Conservation (phyloP, 2,888 invertebrate species). For the Vanessa cardui region DNA sequence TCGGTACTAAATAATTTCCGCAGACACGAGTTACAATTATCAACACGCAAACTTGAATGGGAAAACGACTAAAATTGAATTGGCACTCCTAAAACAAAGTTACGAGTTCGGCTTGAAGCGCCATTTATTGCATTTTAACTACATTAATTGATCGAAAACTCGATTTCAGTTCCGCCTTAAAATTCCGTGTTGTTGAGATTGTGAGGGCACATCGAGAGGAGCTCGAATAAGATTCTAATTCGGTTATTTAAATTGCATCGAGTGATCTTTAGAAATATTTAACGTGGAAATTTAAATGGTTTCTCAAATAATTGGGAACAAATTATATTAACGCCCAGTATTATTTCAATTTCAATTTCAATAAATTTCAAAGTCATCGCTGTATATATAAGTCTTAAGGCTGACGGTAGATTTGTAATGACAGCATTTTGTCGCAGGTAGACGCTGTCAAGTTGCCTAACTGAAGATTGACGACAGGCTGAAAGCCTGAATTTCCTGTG, state of each 20-base stretch:
- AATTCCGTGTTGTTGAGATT: conserved; percentile 50
- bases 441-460: conserved; percentile 16
- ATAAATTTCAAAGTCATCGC: background rate
- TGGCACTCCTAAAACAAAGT: conserved; percentile 70
- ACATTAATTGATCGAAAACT: conserved; percentile 68
- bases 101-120: conserved; percentile 58
- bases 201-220: conserved; percentile 17
- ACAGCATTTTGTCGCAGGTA: conserved; percentile 9
- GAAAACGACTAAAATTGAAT: conserved; percentile 63
- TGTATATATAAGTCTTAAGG: background rate
- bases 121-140: conserved; percentile 77
- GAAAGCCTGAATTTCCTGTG: conserved; percentile 27
- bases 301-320: background rate
- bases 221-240: conserved; percentile 24
- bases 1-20: conserved; percentile 47
- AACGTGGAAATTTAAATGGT: conserved; percentile 5
- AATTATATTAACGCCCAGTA: background rate
- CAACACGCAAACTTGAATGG: conserved; percentile 54
- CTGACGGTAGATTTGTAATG: background rate
- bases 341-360: background rate
- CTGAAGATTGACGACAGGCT: conserved; percentile 29
- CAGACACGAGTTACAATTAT: conserved; percentile 52
- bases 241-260: conserved; percentile 28
- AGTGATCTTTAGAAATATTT: conserved; percentile 22
- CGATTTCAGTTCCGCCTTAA: conserved; percentile 55